Conservation (phyloP, 2,113 vertebrate species). For the Struthio camelus region DNA sequence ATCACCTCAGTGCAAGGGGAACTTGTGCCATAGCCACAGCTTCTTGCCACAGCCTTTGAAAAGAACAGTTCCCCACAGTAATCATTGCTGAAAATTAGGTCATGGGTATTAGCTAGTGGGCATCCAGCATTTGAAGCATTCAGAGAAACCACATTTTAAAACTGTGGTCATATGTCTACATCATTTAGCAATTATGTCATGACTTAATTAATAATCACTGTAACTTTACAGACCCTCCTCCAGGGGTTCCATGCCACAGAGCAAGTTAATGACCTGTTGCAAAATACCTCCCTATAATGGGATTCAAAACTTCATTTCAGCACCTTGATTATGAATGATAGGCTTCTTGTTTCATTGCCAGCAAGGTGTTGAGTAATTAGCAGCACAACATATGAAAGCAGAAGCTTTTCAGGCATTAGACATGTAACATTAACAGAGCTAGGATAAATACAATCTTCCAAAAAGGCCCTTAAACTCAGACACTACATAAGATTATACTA, state of each 20-base stretch:
- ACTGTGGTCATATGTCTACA: not conserved
- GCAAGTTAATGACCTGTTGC: not conserved
- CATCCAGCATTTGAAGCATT: not conserved
- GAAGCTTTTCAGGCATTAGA: not conserved
- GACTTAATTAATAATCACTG: not conserved
- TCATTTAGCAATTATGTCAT: not conserved
- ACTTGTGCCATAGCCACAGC: not conserved
- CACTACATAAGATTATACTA: not conserved
- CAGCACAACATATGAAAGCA: not conserved
- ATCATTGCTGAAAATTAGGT: not conserved
- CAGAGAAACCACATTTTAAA: not conserved
- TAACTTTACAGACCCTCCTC: not conserved
- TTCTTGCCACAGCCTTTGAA: not conserved
- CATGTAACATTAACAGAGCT: not conserved
- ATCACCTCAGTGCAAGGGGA: not conserved
- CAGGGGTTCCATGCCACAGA: not conserved
- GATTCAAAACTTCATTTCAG: conserved; percentile 13
- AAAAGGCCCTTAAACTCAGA: not conserved
- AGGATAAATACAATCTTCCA: not conserved
- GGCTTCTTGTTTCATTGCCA: not conserved
- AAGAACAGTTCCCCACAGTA: not conserved
- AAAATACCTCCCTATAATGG: not conserved
- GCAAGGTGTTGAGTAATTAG: not conserved
- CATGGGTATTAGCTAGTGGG: not conserved
- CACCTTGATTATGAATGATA: conserved; percentile 26